Percentiles rank a stretch among this genome's conserved stretches.
These are phyloP conservation scores for Ligdia adustata DNA, from an alignment of 2,888 invertebrate species.

Conservation along the genomic window DNA sequence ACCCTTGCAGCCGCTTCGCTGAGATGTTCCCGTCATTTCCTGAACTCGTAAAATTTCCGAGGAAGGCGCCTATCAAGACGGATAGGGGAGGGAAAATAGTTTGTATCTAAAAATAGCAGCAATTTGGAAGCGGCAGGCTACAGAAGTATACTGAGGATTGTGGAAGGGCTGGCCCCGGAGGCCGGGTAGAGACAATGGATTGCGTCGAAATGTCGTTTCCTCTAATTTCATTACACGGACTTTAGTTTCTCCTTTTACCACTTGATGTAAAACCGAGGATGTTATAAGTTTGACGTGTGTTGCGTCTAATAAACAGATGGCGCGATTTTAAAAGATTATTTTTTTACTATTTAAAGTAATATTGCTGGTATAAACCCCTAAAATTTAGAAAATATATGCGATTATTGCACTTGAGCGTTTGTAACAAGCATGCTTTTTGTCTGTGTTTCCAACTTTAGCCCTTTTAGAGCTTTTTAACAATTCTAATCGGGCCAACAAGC, in stretches of 20 bases:
- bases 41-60: slow-evolving; percentile 42
- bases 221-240: slow-evolving; percentile 1
- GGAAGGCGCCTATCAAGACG: slow-evolving; percentile 38
- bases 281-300: too few relatives aligned
- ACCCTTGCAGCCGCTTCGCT: slow-evolving; percentile 17
- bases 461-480: slow-evolving; percentile 57
- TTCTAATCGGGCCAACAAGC: slow-evolving; percentile 52
- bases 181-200: slow-evolving; percentile 6
- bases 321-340: too few relatives aligned
- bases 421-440: not conserved
- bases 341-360: too few relatives aligned
- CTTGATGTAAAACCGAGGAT: too few relatives aligned
- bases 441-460: slow-evolving; percentile 1
- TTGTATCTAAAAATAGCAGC: slow-evolving; percentile 39
- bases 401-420: too few relatives aligned
- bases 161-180: slow-evolving; percentile 44
- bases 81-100: slow-evolving; percentile 37
- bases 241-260: not conserved
- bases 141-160: slow-evolving; percentile 38
- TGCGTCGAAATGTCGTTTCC: slow-evolving; percentile 8
- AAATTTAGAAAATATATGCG: too few relatives aligned
- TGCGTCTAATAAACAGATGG: too few relatives aligned
- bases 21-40: slow-evolving; percentile 39
- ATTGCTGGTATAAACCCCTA: too few relatives aligned
- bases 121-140: slow-evolving; percentile 35